Evolutionary conservation across 2,888 invertebrate species (phyloP).

Genomic region (Lochmaea crataegi): DNA sequence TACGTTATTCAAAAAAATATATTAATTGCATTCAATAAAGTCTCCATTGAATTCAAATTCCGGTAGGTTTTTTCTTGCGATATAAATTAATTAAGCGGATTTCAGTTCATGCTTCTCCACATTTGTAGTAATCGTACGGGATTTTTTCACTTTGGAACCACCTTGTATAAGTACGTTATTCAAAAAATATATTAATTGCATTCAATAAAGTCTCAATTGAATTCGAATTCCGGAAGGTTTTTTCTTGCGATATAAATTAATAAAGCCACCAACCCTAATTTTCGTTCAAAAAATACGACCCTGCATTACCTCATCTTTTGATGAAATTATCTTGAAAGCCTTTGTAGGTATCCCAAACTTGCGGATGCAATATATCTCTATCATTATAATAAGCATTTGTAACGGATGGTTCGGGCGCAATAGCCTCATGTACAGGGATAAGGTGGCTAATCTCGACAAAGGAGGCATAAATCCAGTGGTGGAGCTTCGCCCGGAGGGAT

Average conservation of each 20-base stretch:
- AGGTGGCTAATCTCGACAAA: constrained; percentile 56
- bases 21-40: too few relatives aligned
- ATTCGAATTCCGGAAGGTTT: neutral
- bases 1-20: too few relatives aligned
- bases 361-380: constrained; percentile 62
- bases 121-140: too few relatives aligned
- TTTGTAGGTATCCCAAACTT: constrained; percentile 54
- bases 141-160: too few relatives aligned
- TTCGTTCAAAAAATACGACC: neutral
- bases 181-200: too few relatives aligned
- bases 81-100: neutral
- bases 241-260: neutral
- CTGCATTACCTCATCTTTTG: constrained; percentile 51
- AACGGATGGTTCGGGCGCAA: constrained; percentile 57
- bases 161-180: too few relatives aligned
- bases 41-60: too few relatives aligned
- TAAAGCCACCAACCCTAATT: constrained; percentile 12
- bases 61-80: neutral
- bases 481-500: constrained; percentile 1
- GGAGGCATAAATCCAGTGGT: constrained; percentile 34
- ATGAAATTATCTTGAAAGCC: constrained; percentile 57
- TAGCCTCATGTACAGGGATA: constrained; percentile 55
- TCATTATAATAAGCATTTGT: constrained; percentile 61
- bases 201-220: too few relatives aligned
- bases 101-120: too few relatives aligned